phyloP scores from a whole-genome alignment of 1,140 invertebrate species.

The Drosophila teissieri region DNA sequence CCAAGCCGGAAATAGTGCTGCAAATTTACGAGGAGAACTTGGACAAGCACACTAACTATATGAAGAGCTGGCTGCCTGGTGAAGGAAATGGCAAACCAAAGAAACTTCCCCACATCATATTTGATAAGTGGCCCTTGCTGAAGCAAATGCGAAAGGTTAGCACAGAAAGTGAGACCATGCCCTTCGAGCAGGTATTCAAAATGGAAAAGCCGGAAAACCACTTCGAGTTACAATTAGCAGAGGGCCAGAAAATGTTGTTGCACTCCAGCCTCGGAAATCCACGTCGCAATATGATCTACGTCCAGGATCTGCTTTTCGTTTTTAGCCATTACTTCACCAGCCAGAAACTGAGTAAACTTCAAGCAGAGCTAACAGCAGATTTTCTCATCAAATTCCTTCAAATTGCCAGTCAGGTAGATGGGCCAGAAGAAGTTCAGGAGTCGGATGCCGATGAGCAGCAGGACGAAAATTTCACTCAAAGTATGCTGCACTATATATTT shows the following conservation, averaged over 20 bases:
- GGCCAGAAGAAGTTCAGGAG: constrained; percentile 1
- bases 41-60: constrained; percentile 45
- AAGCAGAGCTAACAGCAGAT: constrained; percentile 50
- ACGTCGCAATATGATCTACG: constrained; percentile 69
- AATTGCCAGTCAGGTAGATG: constrained; percentile 58
- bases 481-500: constrained; percentile 74
- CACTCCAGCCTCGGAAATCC: constrained; percentile 53
- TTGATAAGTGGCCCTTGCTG: constrained; percentile 50
- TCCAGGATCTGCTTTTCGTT: constrained; percentile 66
- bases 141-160: constrained; percentile 21
- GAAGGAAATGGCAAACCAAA: neutral
- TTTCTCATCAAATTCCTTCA: constrained; percentile 65
- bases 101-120: constrained; percentile 27
- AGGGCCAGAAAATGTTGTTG: constrained; percentile 48
- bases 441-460: constrained; percentile 22
- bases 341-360: constrained; percentile 37
- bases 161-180: neutral
- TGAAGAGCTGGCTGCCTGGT: constrained; percentile 56
- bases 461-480: constrained; percentile 42
- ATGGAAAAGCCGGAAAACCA: neutral
- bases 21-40: constrained; percentile 55
- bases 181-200: constrained; percentile 58
- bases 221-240: constrained; percentile 60
- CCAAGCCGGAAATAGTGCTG: constrained; percentile 61
- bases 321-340: constrained; percentile 47